phyloP scores from a whole-genome alignment of 2,797 vertebrate genomes.

The Bufotes viridis region DNA sequence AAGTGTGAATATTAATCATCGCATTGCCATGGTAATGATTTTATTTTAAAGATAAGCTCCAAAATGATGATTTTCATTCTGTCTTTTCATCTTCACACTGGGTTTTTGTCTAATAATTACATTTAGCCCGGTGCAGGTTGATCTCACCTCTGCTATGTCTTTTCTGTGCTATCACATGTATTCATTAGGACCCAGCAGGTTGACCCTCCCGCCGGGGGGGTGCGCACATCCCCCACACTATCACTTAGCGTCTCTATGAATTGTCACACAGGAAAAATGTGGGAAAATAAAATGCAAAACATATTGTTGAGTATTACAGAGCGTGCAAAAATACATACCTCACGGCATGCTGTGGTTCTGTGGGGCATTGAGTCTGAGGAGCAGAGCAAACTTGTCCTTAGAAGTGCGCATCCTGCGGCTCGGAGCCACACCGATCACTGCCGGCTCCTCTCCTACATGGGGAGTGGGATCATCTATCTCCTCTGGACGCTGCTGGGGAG shows the following conservation, averaged over 20 bases:
- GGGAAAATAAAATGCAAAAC: background rate
- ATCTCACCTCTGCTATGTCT: slow-evolving; percentile 38
- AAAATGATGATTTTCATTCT: background rate
- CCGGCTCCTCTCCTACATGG: too few relatives aligned
- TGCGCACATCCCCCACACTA: background rate
- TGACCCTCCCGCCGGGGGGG: background rate
- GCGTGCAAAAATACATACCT: background rate
- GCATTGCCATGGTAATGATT: slow-evolving; percentile 20
- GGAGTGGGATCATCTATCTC: background rate
- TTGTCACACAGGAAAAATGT: background rate
- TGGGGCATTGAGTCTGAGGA: too few relatives aligned
- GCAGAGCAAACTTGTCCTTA: too few relatives aligned
- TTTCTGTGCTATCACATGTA: slow-evolving; percentile 36
- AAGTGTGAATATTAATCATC: slow-evolving; percentile 37
- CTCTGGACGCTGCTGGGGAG: background rate
- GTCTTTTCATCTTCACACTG: background rate
- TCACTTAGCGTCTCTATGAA: background rate
- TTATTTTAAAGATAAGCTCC: slow-evolving; percentile 22
- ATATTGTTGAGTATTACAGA: background rate
- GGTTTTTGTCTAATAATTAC: slow-evolving; percentile 23
- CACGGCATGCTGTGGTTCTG: background rate
- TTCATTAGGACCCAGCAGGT: slow-evolving; percentile 54
- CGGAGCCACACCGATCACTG: too few relatives aligned
- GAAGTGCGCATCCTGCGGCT: too few relatives aligned
- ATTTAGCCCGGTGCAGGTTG: slow-evolving; percentile 25